Percentiles rank a stretch among this genome's conserved stretches.
Evolutionary conservation across 2,797 vertebrate genomes (phyloP).

Genomic region (Myotis daubentonii): DNA sequence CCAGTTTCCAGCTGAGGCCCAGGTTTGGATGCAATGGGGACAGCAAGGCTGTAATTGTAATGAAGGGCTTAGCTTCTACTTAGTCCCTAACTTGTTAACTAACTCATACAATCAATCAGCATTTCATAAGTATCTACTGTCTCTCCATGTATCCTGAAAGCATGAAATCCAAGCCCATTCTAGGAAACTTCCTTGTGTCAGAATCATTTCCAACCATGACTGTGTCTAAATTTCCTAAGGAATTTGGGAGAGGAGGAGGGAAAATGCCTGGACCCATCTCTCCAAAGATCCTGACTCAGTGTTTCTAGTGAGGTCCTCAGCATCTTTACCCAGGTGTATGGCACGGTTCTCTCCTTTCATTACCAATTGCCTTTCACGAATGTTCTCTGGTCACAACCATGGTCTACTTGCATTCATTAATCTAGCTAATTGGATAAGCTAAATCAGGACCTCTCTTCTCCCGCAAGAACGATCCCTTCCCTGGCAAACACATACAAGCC

Average conservation of each 20-base stretch:
- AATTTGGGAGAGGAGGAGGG: accelerated
- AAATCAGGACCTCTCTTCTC: background rate
- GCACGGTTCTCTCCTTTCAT: background rate
- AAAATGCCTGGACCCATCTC: background rate
- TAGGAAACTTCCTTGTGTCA: background rate
- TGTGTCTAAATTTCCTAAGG: background rate
- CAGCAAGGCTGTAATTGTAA: background rate
- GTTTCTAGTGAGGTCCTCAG: background rate
- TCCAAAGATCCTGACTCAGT: background rate
- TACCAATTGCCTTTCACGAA: background rate
- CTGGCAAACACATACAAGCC: background rate
- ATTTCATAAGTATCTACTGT: background rate
- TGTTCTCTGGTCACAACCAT: background rate
- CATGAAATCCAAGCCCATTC: background rate
- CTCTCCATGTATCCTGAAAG: background rate
- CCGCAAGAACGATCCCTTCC: background rate
- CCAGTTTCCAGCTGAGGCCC: background rate
- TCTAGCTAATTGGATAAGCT: background rate
- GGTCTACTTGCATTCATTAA: background rate
- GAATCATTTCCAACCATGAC: background rate
- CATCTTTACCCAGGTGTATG: background rate
- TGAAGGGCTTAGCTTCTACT: background rate
- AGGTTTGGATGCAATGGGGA: background rate
- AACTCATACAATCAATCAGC: background rate
- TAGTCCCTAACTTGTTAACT: background rate